These are phyloP conservation scores for Tetropium fuscum DNA, from an alignment of 2,888 invertebrate species.

Conservation along the genomic window DNA sequence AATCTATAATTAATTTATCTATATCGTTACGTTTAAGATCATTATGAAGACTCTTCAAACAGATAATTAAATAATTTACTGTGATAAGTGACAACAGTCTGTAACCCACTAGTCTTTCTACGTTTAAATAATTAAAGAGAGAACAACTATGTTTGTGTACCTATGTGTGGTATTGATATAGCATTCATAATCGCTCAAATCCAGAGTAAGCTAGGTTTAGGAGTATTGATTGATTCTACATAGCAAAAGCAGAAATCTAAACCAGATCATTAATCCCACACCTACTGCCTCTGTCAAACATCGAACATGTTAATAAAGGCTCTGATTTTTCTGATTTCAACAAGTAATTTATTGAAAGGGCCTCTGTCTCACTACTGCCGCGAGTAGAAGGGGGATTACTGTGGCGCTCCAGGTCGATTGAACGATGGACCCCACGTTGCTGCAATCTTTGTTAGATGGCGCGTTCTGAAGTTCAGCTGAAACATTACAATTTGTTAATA, in stretches of 20 bases:
- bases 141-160: too few relatives aligned
- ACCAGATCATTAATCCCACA: conserved; percentile 36
- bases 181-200: conserved; percentile 9
- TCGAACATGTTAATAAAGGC: conserved; percentile 18
- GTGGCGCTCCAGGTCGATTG: conserved; percentile 31
- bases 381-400: conserved; percentile 33
- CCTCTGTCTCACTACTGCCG: conserved; percentile 36
- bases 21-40: too few relatives aligned
- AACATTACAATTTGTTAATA: conserved; percentile 32
- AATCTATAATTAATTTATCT: too few relatives aligned
- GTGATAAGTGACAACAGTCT: too few relatives aligned
- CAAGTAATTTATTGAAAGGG: conserved; percentile 42
- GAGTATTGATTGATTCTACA: conserved; percentile 49
- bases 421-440: conserved; percentile 45
- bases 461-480: conserved; percentile 60
- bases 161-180: too few relatives aligned
- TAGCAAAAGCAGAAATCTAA: conserved; percentile 58
- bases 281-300: conserved; percentile 25
- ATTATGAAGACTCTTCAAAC: too few relatives aligned
- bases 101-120: too few relatives aligned
- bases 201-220: conserved; percentile 10
- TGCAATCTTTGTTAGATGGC: conserved; percentile 58
- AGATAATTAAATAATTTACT: too few relatives aligned
- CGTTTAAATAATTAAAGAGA: too few relatives aligned
- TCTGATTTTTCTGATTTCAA: conserved; percentile 26